Base-by-base conservation (phyloP, 1,140 invertebrate genomes). In the Proales similis region DNA sequence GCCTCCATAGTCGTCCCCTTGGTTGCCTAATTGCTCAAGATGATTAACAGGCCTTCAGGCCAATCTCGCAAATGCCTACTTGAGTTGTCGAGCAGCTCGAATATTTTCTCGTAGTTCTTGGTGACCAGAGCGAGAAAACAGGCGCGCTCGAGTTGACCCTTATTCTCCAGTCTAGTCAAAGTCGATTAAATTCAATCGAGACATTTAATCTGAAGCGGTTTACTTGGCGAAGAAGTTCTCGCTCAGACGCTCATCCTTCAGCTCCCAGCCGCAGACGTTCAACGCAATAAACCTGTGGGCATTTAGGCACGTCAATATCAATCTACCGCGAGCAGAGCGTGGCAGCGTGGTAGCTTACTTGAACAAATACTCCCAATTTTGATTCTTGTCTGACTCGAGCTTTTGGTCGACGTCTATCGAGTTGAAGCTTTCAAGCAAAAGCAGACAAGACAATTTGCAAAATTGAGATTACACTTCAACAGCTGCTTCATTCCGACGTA, bases 71-170 rank as follows among this genome's bases (percentile, higher is more conserved):
- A n/a, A n/a, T n/a, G n/a, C n/a, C n/a, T 26, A 57, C 36, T 57
- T 2, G 51, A 36, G 7, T 22, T 29, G 63, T 84, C 85, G 33
- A 94, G 79, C 66, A 91, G 85, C 65, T 88, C 84, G 66, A 94
- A 87, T 11, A 89, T 89, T 68, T 82, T 76, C 51, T 83, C 80
- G 43, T 93, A 78, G 70, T 87, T 84, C 63, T 93, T 77, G 77
- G 90, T 87, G 72, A 94, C 94, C 39, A 91, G 83, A 36, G 88
- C 85, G 39, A 94, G 84, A 27, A 90, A 87, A 6, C 90, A 88
- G 24, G 88, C 88, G 72, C 88, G 81, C 33, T 87, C 83, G 74
- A 83, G 86, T 12, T 73, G 63, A 22, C 74, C 73, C 48, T 74
- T 68, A 26, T 57, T 63, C 66, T 76, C 72, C 61, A 75, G 68